Base-by-base conservation (phyloP, 1,140 invertebrate species). In the Leptinotarsa defecta region DNA sequence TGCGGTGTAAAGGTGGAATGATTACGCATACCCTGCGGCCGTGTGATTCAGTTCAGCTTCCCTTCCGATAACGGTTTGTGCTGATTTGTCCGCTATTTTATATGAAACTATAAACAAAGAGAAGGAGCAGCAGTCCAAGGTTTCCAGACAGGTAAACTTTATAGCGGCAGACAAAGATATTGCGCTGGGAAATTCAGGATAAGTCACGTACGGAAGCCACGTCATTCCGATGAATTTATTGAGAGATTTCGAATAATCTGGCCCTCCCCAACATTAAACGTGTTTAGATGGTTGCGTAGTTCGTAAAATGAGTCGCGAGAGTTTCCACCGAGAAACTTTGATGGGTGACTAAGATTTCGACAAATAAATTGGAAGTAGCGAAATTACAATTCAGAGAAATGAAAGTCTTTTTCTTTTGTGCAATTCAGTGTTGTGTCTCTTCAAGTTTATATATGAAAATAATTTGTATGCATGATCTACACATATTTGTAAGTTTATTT, bases 121-220 rank as follows among this genome's bases (percentile, higher is more conserved):
- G n/a, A 19, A 57, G 15, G 15, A 57, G n/a, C n/a, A 57, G 15
- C 15, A 57, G 52, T 57, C 52, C 52, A 57, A 57, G 52, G 52
- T 57, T 57, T 57, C 52, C 52, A 19, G 15, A 19, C 52, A 57
- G 52, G 52, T 57, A 57, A 57, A 57, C 52, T 57, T 57, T 57
- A 57, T 57, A 57, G 13, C 52, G 52, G 52, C 52, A 57, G 52
- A 57, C 52, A 57, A 57, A 57, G 52, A 57, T 57, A 57, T 57
- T 57, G n/a, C 52, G 52, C 15, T 57, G 52, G 52, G 52, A 57
- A 57, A 57, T 57, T 57, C 52, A 57, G 52, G 52, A 57, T 57
- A 57, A 57, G 52, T 57, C 52, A 57, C 52, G 52, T 57, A 57
- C 52, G 52, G 52, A 57, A 57, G 52, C 52, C 52, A 57, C 52